phyloP scores from a whole-genome alignment of 2,797 vertebrate genomes.

The Peromyscus eremicus region DNA sequence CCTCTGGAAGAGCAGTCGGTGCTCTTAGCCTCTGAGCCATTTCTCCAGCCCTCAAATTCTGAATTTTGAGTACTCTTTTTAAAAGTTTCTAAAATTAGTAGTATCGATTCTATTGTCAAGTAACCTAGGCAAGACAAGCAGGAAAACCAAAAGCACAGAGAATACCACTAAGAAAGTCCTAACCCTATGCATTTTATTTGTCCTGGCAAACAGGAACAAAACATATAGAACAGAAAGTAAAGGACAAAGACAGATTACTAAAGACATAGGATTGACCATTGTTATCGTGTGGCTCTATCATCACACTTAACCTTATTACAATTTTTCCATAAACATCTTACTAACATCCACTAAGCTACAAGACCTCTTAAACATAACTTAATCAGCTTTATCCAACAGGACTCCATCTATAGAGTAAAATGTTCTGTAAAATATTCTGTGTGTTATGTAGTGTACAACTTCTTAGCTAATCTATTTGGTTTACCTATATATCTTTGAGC shows the following conservation, averaged over 20 bases:
- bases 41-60: too few species aligned
- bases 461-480: not conserved
- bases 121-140: not conserved
- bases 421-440: not conserved
- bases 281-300: not conserved
- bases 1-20: too few species aligned
- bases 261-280: not conserved
- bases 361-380: not conserved
- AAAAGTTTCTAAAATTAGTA: conserved; percentile 3
- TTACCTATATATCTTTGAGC: not conserved
- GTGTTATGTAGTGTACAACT: not conserved
- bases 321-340: not conserved
- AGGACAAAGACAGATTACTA: not conserved
- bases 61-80: not conserved
- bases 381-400: not conserved
- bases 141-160: conserved; percentile 36
- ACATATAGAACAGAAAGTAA: not conserved
- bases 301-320: not conserved
- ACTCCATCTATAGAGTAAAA: not conserved
- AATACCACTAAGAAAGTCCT: not conserved
- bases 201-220: not conserved
- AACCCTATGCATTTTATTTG: not conserved
- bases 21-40: too few species aligned
- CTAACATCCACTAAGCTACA: not conserved
- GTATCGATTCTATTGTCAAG: not conserved